Evolutionary conservation across 1,140 invertebrate genomes (phyloP), one percentile per base, ranked within the genome.

Genomic region (Zaprionus camerounensis): DNA sequence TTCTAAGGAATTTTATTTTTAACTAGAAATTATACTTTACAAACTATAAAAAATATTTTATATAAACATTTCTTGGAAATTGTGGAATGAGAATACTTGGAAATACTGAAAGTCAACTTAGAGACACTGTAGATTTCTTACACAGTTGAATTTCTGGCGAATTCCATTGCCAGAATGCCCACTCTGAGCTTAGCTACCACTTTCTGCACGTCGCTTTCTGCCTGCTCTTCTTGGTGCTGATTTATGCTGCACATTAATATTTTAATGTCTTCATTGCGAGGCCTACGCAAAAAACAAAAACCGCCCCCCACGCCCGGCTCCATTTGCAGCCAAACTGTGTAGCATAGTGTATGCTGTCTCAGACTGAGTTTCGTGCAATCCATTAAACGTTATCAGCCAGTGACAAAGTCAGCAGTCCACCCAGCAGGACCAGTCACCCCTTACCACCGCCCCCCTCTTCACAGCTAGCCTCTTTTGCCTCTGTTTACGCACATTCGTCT

Each of bases 191-290:
- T 22, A 34, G 51, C 59, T 63, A 51, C 22, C 61, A 34, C 38
- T 34, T n/a, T 17, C 28, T 69, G 56, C 31, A 38, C 9, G 15
- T 36, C 57, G 3, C 5, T 22, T 9, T 3, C 31, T 11, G 31
- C 2, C 31, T 22, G 1, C 31, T 17, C 22, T 22, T 2, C 49
- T 51, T 38, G 26, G 49, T 26, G 53, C 83, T 91, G 87, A 91
- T 91, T 91, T 91, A 91, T 91, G 78, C 82, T 71, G 72, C 71
- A 81, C 87, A 91, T 91, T 91, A 91, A 91, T 91, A 87, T 91
- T 91, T 91, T 83, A 91, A 91, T 91, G 87, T 91, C 86, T 91
- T 91, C 86, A 91, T 91, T 81, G 88, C 78, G 58, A 44, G 67
- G 67, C 78, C 71, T 84, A 79, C 61, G 73, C 63, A 71, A 55